Percentiles rank a stretch among this genome's conserved stretches.
These are phyloP conservation scores for Daphoenositta chrysoptera DNA, from an alignment of 2,113 vertebrate species.

Conservation along the genomic window DNA sequence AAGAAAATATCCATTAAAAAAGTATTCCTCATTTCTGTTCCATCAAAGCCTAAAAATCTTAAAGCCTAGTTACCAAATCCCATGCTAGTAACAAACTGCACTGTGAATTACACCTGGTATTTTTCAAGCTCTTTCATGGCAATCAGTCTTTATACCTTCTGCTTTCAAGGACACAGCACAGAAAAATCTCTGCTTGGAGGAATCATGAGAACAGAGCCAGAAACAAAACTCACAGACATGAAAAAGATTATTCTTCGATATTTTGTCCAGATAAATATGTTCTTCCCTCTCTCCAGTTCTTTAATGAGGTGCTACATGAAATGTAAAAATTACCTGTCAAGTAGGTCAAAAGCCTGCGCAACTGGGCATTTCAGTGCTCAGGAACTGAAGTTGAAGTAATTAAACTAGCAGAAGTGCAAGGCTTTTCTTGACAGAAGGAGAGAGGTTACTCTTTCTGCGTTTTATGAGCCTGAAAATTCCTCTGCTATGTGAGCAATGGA, in stretches of 20 bases:
- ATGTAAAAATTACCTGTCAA: slow-evolving; percentile 3
- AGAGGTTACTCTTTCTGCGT: neutral
- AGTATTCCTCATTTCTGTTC: neutral
- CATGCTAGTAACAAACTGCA: neutral
- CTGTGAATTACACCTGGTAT: neutral
- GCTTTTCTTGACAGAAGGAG: neutral
- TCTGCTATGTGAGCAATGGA: neutral
- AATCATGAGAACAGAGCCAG: neutral
- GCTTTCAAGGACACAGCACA: slow-evolving; percentile 2
- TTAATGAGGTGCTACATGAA: neutral
- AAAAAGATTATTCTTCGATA: neutral
- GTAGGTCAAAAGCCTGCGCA: slow-evolving; percentile 22
- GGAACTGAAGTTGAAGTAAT: neutral
- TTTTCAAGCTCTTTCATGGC: neutral
- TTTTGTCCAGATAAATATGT: neutral
- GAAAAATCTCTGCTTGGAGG: neutral
- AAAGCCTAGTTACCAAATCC: neutral
- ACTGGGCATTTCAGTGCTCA: neutral
- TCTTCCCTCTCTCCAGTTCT: neutral
- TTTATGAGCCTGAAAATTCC: neutral
- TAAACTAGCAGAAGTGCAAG: neutral
- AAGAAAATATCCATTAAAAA: neutral
- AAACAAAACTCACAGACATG: neutral
- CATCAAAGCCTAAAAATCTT: neutral
- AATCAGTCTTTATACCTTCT: neutral